Evolutionary conservation across 2,797 vertebrate genomes (phyloP).

Genomic region (Poeciliopsis turneri): DNA sequence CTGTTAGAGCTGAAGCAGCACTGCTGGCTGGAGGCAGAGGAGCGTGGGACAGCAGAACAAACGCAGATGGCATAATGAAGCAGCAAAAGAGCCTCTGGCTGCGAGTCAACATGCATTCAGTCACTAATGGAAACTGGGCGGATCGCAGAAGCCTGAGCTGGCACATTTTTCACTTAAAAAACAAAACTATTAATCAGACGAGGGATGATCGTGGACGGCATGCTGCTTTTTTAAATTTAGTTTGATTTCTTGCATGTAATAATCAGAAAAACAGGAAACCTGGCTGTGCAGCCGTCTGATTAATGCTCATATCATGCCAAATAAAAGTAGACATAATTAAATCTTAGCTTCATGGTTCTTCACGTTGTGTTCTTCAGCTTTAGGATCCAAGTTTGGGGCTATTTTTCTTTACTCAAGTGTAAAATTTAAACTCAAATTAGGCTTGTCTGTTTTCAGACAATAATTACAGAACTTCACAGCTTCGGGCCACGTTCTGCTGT

Average conservation of each 20-base stretch:
- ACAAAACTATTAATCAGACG: background rate
- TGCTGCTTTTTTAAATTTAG: conserved; percentile 31
- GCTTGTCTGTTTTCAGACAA: conserved; percentile 42
- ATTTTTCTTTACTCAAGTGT: conserved; percentile 52
- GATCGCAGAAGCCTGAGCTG: conserved; percentile 4
- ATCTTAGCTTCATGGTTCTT: conserved; percentile 37
- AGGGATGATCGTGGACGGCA: background rate
- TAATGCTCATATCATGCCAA: conserved; percentile 44
- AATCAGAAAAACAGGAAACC: conserved; percentile 28
- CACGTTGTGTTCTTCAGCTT: conserved; percentile 12
- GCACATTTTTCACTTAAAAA: background rate
- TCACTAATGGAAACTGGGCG: conserved; percentile 14
- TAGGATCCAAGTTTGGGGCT: conserved; percentile 38
- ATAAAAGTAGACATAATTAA: conserved; percentile 42
- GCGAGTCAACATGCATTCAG: conserved; percentile 10
- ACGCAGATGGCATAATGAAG: conserved; percentile 43
- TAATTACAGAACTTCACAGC: conserved; percentile 50
- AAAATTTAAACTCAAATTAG: conserved; percentile 67
- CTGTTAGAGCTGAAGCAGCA: conserved; percentile 33
- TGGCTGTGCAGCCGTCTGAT: conserved; percentile 51
- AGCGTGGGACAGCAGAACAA: conserved; percentile 34
- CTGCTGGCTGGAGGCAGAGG: conserved; percentile 1
- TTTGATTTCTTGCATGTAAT: conserved; percentile 20
- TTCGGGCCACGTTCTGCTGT: conserved; percentile 21
- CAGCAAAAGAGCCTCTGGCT: conserved; percentile 40